Evolutionary conservation across 2,797 vertebrate species (phyloP), one percentile per base, ranked within the genome.

Genomic region (Takifugu ocellatus): DNA sequence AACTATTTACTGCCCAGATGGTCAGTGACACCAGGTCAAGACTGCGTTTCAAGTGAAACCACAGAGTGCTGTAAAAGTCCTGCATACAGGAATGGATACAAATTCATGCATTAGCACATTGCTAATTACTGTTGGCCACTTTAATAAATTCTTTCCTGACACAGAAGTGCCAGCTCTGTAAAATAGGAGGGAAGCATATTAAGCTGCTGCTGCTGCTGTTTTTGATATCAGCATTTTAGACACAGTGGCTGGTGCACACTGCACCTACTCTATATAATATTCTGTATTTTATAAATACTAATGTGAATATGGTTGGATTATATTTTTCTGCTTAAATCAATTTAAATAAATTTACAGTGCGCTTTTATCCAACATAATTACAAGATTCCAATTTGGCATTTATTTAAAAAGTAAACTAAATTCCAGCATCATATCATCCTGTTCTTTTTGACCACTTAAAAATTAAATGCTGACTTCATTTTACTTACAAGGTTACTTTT

Each of bases 1-100:
- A 89, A 82, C 54, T 87, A 89, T 92, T 91, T 90, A 91, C 83
- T 73, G 79, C 70, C 88, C 89, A 89, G 88, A 71, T 90, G 87
- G 88, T 75, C 66, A 21, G 43, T 91, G 91, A 90, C 90, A 88
- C 62, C 0, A 63, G 83, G 81, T 90, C 87, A 89, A 59, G 68
- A 63, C 79, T 59, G 78, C 72, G 88, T 90, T 91, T 91, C 78
- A 90, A 86, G 81, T 84, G 56, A 83, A 84, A 84, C 87, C 87
- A 75, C 84, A 17, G 75, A 85, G 61, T 52, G 81, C 74, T 70
- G 77, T 89, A 84, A 91, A 91, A 88, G 64, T 24, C 63, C 66
- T 47, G 56, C 75, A 62, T 84, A 81, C 79, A 83, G 78, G 82
- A 74, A 78, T 77, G 78, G 74, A 79, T 79, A 86, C 88, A 89